Conservation (phyloP, 2,797 vertebrate genomes). For the Peromyscus eremicus region DNA sequence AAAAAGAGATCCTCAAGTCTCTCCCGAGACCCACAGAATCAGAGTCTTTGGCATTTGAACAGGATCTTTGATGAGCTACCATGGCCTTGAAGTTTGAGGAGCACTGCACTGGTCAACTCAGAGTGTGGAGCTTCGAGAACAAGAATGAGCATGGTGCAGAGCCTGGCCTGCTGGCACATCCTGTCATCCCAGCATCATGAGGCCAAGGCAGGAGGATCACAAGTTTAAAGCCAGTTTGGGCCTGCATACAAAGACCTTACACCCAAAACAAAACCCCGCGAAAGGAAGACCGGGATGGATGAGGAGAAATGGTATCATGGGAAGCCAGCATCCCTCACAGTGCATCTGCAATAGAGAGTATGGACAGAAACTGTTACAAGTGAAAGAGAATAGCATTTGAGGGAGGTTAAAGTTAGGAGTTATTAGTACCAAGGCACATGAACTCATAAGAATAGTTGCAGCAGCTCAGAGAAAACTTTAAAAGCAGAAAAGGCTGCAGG, state of each 20-base stretch:
- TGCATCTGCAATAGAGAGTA: background rate
- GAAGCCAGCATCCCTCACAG: background rate
- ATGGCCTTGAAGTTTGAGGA: background rate
- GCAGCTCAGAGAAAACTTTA: constrained; percentile 50
- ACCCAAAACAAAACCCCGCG: background rate
- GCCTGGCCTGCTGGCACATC: background rate
- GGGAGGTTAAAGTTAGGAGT: constrained; percentile 53
- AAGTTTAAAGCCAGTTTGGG: background rate
- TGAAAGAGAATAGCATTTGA: background rate
- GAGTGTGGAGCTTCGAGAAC: background rate
- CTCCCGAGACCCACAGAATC: background rate
- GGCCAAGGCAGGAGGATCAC: background rate
- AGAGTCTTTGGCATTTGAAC: background rate
- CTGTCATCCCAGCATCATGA: background rate
- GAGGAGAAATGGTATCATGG: background rate
- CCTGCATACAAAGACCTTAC: background rate
- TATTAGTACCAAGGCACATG: constrained; percentile 23
- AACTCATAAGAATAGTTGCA: constrained; percentile 37
- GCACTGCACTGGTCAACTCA: background rate
- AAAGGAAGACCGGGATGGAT: background rate
- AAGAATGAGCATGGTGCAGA: background rate
- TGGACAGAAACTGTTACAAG: background rate
- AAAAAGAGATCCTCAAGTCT: background rate
- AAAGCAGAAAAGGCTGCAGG: constrained; percentile 61
- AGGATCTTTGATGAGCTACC: background rate